Evolutionary conservation across 1,140 invertebrate species (phyloP).

Genomic region (Triops longicaudatus): DNA sequence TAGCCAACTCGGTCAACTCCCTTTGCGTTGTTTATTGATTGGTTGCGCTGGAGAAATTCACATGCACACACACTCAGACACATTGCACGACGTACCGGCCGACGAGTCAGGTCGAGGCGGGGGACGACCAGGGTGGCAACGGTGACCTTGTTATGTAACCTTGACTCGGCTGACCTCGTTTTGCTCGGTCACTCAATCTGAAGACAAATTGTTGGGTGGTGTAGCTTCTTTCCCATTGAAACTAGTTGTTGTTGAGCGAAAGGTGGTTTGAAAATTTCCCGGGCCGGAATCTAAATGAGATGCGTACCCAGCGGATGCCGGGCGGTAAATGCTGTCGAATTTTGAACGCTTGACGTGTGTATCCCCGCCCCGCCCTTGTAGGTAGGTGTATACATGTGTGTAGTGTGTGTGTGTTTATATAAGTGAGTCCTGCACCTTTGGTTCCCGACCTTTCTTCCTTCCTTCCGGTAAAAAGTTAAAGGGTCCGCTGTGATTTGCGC

Average conservation of each 20-base stretch:
- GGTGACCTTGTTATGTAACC: background rate
- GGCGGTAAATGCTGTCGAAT: background rate
- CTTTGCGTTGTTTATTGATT: slow-evolving; percentile 3
- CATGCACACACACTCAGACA: slow-evolving; percentile 11
- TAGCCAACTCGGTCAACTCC: slow-evolving; percentile 9
- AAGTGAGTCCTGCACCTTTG: background rate
- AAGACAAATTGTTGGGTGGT: no score
- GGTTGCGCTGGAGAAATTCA: slow-evolving; percentile 9
- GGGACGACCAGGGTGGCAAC: background rate
- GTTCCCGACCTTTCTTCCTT: background rate
- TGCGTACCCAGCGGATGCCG: background rate
- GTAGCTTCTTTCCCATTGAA: no score
- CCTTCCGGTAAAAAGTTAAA: background rate
- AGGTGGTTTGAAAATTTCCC: no score
- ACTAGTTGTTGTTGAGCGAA: no score
- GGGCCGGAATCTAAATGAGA: background rate
- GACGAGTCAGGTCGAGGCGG: background rate
- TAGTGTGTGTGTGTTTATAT: background rate
- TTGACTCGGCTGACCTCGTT: background rate
- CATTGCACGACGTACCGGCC: background rate
- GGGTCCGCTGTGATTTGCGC: background rate
- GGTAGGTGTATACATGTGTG: slow-evolving; percentile 2
- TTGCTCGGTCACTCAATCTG: background rate
- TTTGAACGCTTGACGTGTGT: background rate
- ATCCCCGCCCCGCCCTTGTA: background rate